Base-by-base conservation (phyloP, 2,113 vertebrate species). In the Rousettus leschenaultii region DNA sequence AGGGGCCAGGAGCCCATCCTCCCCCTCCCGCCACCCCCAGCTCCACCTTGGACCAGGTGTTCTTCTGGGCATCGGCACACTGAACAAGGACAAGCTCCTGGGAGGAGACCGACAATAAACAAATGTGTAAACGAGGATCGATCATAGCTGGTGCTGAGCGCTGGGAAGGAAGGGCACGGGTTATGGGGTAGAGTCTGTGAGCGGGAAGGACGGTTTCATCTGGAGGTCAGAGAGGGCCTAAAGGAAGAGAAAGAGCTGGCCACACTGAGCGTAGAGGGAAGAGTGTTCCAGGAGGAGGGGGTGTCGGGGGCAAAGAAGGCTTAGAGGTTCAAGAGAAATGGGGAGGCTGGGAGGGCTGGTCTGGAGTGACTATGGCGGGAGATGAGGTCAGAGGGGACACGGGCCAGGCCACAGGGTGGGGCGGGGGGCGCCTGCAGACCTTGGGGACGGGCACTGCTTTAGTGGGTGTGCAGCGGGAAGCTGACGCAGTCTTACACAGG, bases 401-500 rank as follows among this genome's bases (percentile, higher is more conserved):
- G 43, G 26, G 6, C 2, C 57, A 66, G 66, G 15, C 40, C 68
- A 33, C 1, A 2, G 40, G 7, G 9, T 9, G 53, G 15, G 8
- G 10, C 21, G 55, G 55, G 26, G 59, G 59, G 5, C 4, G 24
- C 28, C 28, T 18, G 15, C 0, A 71, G 77, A 48, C 48, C 63
- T 14, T 45, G 21, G 38, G 16, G 84, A 13, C 21, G 11, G 26
- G 65, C 15, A 12, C 13, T 7, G 75, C 14, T 74, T 86, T 26
- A 38, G 78, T 3, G 12, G 14, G 24, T 2, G 2, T 22, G 22
- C 26, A 22, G 24, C 0, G 15, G 16, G 77, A 68, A 79, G 38
- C 1, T 0, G 0, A 1, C 4, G 45, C 0, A 22, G 40, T 63
- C 68, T 57, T 5, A 51, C 26, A 21, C 13, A 19, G 38, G 26